Evolutionary conservation across 2,888 invertebrate genomes (phyloP), one percentile per base, ranked within the genome.

Genomic region (Subacronicta megacephala): DNA sequence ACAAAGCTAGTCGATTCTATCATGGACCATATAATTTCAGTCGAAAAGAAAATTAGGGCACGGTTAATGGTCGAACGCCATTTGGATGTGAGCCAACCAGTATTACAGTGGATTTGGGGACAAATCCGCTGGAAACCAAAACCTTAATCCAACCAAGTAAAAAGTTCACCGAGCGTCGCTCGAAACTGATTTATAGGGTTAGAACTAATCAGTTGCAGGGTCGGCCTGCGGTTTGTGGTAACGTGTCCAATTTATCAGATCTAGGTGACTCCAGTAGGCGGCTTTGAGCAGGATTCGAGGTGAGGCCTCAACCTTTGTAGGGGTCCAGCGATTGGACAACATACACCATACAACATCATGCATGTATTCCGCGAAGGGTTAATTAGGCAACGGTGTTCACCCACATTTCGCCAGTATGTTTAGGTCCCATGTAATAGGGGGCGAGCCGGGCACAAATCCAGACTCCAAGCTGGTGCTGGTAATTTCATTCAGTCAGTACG

Each of bases 21-120:
- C 78, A 75, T 69, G 78, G 77, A 74, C 79, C 79, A 81, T 82
- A 85, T 87, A 83, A 85, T 86, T 85, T 85, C 79, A 80, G 81
- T 80, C 74, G 72, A 80, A 81, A 81, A 83, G 82, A 85, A 87
- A 92, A 89, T 89, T 88, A 89, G 90, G 84, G 83, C 90, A 75
- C 82, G 76, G 82, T 78, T 82, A 84, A 85, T 84, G 81, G 85
- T 86, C 76, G 82, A 81, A 80, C 77, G 77, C 78, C 80, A 83
- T 88, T 92, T 93, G 93, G 93, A 84, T 56, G 51, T 16, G 57
- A 51, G 89, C 93, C 93, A 93, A 82, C 72, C 78, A 72, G 78
- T 78, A 69, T 77, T 78, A 79, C 79, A 72, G 76, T 75, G 80
- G 80, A 79, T 84, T 83, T 73, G 81, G 78, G 79, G 81, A 83